Evolutionary conservation across 2,797 vertebrate genomes (phyloP).

Genomic region (Dromococcyx pavoninus): DNA sequence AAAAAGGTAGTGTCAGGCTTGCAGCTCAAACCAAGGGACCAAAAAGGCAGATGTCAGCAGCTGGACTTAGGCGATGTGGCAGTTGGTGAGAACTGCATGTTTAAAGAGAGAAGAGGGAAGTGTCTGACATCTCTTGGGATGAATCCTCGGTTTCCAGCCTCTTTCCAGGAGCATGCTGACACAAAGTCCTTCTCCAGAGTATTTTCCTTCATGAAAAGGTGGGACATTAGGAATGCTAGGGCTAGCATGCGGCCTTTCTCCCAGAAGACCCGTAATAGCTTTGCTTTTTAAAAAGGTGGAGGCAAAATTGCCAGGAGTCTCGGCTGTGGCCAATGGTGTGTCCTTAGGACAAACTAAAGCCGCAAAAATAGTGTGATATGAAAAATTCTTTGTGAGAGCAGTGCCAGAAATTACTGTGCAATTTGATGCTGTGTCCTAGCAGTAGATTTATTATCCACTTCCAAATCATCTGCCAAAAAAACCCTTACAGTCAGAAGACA

Average conservation of each 20-base stretch:
- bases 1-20: neutral
- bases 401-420: neutral
- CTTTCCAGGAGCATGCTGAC: neutral
- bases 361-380: rapidly evolving
- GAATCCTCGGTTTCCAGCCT: neutral
- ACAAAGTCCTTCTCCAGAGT: neutral
- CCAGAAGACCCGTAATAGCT: neutral
- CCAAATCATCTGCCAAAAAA: constrained; percentile 23
- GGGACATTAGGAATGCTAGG: neutral
- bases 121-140: neutral
- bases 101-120: neutral
- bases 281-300: neutral
- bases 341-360: neutral
- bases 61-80: neutral
- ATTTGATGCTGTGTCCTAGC: neutral
- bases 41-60: neutral
- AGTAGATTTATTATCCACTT: neutral
- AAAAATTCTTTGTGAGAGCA: neutral
- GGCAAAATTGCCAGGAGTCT: neutral
- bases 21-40: neutral
- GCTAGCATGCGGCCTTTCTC: neutral
- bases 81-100: neutral
- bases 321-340: neutral
- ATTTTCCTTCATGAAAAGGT: neutral
- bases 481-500: neutral